Percentiles rank a stretch among this genome's conserved stretches.
phyloP scores from a whole-genome alignment of 2,797 vertebrate genomes.

The Amblyraja radiata region DNA sequence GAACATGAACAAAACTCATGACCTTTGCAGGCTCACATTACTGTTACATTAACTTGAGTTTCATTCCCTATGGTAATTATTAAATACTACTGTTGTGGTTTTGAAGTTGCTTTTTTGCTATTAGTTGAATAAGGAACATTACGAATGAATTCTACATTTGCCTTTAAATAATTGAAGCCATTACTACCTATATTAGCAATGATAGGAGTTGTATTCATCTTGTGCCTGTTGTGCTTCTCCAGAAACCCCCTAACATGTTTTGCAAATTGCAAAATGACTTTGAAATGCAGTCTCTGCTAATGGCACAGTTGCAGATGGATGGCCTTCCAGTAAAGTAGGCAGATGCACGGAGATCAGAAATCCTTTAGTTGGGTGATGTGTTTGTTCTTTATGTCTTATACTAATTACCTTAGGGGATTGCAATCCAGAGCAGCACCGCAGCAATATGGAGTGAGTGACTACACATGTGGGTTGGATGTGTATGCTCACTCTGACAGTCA shows the following conservation, averaged over 20 bases:
- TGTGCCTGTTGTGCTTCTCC: neutral
- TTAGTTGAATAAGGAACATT: neutral
- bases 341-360: neutral
- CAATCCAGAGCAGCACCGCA: too few species aligned
- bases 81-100: neutral
- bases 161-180: neutral
- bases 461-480: too few species aligned
- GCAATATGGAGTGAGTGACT: neutral
- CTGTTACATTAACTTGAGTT: neutral
- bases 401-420: neutral
- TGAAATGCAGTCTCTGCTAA: neutral
- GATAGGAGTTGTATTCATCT: neutral
- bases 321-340: too few species aligned
- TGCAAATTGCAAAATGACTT: neutral
- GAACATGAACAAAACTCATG: neutral
- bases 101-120: neutral
- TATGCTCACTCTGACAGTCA: too few species aligned
- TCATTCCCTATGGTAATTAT: neutral
- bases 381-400: neutral
- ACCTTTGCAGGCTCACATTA: neutral
- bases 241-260: neutral
- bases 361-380: too few species aligned
- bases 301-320: neutral
- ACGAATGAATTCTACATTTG: neutral
- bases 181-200: slow-evolving; percentile 9